A percentile compares a stretch with the other conserved stretches of the same genome.
phyloP scores from a whole-genome alignment of 1,140 invertebrate species.

The Temnothorax longispinosus region DNA sequence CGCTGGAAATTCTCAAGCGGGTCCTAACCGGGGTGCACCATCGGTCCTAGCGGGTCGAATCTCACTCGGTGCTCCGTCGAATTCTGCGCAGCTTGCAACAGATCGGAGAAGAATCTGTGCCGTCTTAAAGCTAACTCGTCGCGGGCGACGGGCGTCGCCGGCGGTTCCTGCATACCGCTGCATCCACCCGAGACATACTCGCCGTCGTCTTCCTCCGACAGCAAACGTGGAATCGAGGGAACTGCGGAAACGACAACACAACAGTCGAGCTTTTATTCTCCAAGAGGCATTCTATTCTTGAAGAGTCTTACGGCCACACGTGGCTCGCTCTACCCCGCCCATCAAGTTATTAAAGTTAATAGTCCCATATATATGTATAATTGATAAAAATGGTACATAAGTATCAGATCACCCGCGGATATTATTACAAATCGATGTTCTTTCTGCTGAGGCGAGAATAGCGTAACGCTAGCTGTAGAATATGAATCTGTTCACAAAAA shows the following conservation, averaged over 20 bases:
- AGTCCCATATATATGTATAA: neutral
- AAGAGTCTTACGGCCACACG: neutral
- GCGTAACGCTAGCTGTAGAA: neutral
- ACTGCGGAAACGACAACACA: conserved; percentile 69
- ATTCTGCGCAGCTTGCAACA: conserved; percentile 90
- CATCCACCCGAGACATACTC: conserved; percentile 75
- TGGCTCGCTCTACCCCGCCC: neutral
- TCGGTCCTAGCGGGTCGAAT: conserved; percentile 90
- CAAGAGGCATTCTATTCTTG: neutral
- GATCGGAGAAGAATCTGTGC: conserved; percentile 91
- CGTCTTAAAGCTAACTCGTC: conserved; percentile 91
- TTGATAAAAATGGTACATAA: neutral
- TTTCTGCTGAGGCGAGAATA: neutral
- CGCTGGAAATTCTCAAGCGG: conserved; percentile 35
- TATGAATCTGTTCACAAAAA: neutral
- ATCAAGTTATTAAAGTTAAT: neutral
- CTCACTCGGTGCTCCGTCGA: conserved; percentile 91
- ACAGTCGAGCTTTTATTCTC: conserved; percentile 15
- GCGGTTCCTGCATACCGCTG: conserved; percentile 88
- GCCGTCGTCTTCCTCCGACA: conserved; percentile 82
- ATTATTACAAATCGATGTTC: neutral
- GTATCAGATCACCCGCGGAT: neutral
- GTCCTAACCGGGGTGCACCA: conserved; percentile 87
- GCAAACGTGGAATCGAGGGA: conserved; percentile 78
- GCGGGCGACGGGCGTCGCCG: conserved; percentile 90